These are phyloP conservation scores for Uropsilus gracilis DNA, from an alignment of 2,113 vertebrate genomes.

Conservation along the genomic window DNA sequence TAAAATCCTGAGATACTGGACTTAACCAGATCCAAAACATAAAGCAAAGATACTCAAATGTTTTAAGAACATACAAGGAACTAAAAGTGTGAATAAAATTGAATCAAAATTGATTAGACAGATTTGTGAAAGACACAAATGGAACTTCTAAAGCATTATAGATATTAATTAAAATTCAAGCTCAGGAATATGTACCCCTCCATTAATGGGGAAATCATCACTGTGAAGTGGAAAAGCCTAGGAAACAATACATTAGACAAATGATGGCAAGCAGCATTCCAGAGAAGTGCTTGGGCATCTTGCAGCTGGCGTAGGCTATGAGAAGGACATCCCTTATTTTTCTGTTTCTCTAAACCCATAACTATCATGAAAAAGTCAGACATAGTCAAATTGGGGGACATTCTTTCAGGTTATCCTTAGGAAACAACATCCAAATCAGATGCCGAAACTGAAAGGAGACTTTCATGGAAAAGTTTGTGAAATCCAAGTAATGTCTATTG, in stretches of 20 bases:
- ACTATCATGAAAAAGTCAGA: not conserved
- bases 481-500: not conserved
- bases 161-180: not conserved
- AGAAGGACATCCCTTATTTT: not conserved
- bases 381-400: not conserved
- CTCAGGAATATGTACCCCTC: not conserved
- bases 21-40: not conserved
- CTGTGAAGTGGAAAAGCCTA: not conserved
- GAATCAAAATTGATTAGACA: not conserved
- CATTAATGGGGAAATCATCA: not conserved
- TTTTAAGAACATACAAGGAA: not conserved
- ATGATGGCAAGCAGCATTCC: too few relatives aligned
- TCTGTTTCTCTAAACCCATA: not conserved
- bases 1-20: not conserved
- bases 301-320: not conserved
- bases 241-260: not conserved
- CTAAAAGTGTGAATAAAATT: not conserved
- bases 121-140: not conserved
- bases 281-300: not conserved
- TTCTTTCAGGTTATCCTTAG: not conserved
- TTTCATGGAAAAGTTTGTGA: not conserved
- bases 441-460: not conserved
- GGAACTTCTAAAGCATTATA: not conserved
- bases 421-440: not conserved
- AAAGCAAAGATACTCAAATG: not conserved